Base-by-base conservation (phyloP, 2,797 vertebrate genomes). In the Alcedo quadribrachys region DNA sequence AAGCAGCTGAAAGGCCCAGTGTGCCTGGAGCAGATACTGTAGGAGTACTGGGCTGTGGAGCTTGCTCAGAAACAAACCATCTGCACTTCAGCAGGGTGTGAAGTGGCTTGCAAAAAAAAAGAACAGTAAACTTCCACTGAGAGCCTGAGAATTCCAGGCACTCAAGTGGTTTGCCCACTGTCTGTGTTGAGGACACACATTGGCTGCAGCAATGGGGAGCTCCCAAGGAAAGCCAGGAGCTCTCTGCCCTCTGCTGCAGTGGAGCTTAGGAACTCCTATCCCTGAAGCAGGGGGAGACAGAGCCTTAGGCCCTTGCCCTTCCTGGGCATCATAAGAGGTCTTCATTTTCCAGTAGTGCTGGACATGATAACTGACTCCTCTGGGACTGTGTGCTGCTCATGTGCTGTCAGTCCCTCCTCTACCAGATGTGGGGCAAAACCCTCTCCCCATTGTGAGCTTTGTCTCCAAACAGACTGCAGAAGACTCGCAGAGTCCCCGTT, bases 331-430 rank as follows among this genome's bases (percentile, higher is more conserved):
- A 1, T 24, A 70, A 62, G 42, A 69, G 48, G 32, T 76, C 65
- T 25, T 43, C 15, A 60, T 83, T 87, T 76, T 83, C 46, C 50
- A 16, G 40, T 32, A 66, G 17, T 75, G 35, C 55, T 66, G 51
- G 35, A 33, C 0, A 0, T 46, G 51, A 37, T 60, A 69, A 53
- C 43, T 9, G 6, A 1, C 16, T 28, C 35, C 40, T 70, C 18
- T 73, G 69, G 45, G 46, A 10, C 55, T 32, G 32, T 50, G 21
- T 54, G 57, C 24, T 74, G 42, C 81, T 80, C 57, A 24, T 2
- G 1, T 68, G 54, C 27, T 8, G 1, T 15, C 51, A 37, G 40
- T 50, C 27, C 9, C 48, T 43, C 4, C 20, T 61, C 9, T 50
- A 5, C 61, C 42, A 85, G 27, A n/a, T 10, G 1, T 40, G 46